Base-by-base conservation (phyloP, 2,113 vertebrate genomes). In the Stomatorhinus ivindoensis region DNA sequence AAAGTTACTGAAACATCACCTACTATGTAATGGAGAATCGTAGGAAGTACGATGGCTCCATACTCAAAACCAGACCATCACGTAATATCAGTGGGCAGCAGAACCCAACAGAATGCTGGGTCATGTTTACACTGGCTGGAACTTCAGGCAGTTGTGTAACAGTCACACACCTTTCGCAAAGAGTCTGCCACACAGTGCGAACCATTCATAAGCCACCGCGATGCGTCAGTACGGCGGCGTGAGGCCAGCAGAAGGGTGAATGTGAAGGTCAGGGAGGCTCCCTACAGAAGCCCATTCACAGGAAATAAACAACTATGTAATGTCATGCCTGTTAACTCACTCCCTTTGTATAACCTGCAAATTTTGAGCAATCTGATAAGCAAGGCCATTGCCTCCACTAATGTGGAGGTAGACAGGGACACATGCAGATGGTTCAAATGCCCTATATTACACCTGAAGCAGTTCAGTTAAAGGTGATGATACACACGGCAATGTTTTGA, bases 81-180 rank as follows among this genome's bases (percentile, higher is more conserved):
- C 73, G 11, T 13, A 61, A 69, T 31, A 69, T 42, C 35, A 80
- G 73, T 39, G 15, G 17, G 73, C 4, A 7, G 73, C 73, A 1
- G 3, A 6, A 3, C 7, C 0, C 73, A 80, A 80, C 35, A 80
- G 35, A 35, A 42, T 5, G 31, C 35, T 27, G 39, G 82, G 42
- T 47, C 46, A 85, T 85, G 82, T 85, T 85, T 85, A 48, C 82
- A 48, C 42, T 86, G 83, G 44, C 83, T 17, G n/a, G 46, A 85
- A 10, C 17, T 21, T 24, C 82, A 85, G 3, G 42, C 46, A 15
- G 1, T 86, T 86, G 48, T 27, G 46, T n/a, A 85, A 85, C 3
- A 24, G 46, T 48, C 82, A 85, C 39, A 85, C 21, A 10, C 46
- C 73, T 42, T 80, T 35, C 35, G 35, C 73, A 80, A 35, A 42